Evolutionary conservation across 2,797 vertebrate species (phyloP), one percentile per base, ranked within the genome.

Genomic region (Microcaecilia unicolor): DNA sequence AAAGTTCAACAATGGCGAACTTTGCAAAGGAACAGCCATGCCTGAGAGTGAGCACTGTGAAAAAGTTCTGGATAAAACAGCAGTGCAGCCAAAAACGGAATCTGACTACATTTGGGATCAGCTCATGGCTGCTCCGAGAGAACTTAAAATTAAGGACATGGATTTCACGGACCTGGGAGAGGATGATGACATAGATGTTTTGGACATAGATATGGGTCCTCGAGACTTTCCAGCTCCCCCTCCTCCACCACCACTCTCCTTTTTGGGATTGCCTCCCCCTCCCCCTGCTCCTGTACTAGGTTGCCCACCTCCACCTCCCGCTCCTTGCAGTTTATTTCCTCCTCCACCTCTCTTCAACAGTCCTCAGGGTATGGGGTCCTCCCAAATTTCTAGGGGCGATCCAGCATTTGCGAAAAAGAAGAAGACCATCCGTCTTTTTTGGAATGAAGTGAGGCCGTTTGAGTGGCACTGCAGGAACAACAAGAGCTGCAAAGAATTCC

Each of bases 71-170:
- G 88, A 91, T 53, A 87, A 80, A 53, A 37, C 58, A 4, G 41
- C 61, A 1, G 28, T 59, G 1, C 85, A 83, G 5, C 69, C 83
- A 1, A 96, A 94, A 75, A 94, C 91, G 8, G 95, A 98, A 70
- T 96, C 92, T 0, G 95, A 98, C 58, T 84, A 93, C 24, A 97
- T 98, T 66, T 98, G 95, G 95, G 95, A 98, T 70, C 93, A 98
- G 79, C 84, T 98, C 41, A 88, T 98, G 90, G 90, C 93, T 28
- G 62, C 77, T 9, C 92, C 93, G 12, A 78, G 87, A 46, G 91
- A 95, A 78, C 87, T 98, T 37, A 85, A 88, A 46, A 98, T 98
- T 61, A 96, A 93, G 80, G 93, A 98, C 47, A 91, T 98, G 85
- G 92, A 98, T 77, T 98, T 98, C 73, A 98, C 93, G 0, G 95